Evolutionary conservation across 1,140 invertebrate genomes (phyloP), one percentile per base, ranked within the genome.

Genomic region (Halictus rubicundus): DNA sequence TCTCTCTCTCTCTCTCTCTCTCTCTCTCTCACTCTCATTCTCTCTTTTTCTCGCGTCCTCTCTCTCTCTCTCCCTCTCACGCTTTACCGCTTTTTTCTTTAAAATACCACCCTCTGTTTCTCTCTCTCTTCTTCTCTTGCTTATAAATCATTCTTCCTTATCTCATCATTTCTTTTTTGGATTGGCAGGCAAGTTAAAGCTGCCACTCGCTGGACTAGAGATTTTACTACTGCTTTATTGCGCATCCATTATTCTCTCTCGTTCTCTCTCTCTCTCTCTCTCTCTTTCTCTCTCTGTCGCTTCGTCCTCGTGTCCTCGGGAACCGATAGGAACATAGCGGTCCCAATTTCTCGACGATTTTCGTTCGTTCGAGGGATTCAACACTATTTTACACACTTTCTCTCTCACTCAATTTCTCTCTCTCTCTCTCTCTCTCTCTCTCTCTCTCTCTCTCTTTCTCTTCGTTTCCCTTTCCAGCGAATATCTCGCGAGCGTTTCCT

Each of bases 161-260:
- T 74, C 75, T 54, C 65, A 32, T 87, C 78, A 61, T 87, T 87
- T 85, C 82, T 64, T 90, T 91, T 90, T 92, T 89, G 89, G 91
- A 91, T 91, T 90, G 90, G 90, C 90, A 91, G 91, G 88, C 85
- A 84, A 88, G 75, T 89, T 78, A 85, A 86, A 81, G 81, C 90
- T 90, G 89, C 92, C 90, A 87, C 87, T 91, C 91, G 88, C 91
- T 91, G 90, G 92, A 93, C 92, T 93, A 93, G 92, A 93, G 90
- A 93, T 92, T 93, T 92, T 90, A 93, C 91, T 92, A 93, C 90
- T 90, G 90, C 91, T 90, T 91, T 89, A 91, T 92, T 92, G 91
- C 90, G 85, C 86, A 89, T 78, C 86, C 88, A 81, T 86, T 88
- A 68, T 59, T 70, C 72, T 16, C 59, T 64, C 65, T 54, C 27